Evolutionary conservation across 2,888 invertebrate species (phyloP), one percentile per base, ranked within the genome.

Genomic region (Xylocampa areola): DNA sequence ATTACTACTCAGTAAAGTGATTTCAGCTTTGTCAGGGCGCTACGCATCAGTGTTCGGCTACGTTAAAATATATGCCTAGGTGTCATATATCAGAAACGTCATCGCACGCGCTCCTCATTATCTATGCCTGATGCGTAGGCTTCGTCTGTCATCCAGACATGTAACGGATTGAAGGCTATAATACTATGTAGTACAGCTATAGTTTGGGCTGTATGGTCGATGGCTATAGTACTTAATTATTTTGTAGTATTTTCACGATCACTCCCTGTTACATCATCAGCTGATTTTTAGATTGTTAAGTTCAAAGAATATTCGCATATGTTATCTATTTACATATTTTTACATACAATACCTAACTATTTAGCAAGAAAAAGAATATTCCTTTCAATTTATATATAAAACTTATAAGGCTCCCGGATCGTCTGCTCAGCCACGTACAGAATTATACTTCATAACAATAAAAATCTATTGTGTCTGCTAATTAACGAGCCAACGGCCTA

Each of bases 21-120:
- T 10, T 36, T 19, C 11, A 16, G 1, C n/a, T 7, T 14, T 19
- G 35, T 33, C 33, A n/a, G n/a, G 32, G 16, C 32, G 10, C 14
- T 14, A 32, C 43, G 17, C 36, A 25, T 29, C 36, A 11, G 8
- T 35, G 33, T 8, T 8, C n/a, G 4, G 6, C 37, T 17, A 33
- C 25, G 35, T 61, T 60, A 32, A 50, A 37, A 47, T 53, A 60
- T 39, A 53, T 48, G n/a, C 11, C 30, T 37, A 16, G 45, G 39
- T 45, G 43, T 11, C 57, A 63, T 57, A 66, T 53, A 49, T 72
- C 44, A 48, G 35, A 58, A 54, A 68, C 69, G 52, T 69, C 66
- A 73, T n/a, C 30, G 57, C 59, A 65, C 65, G 63, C 44, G 53
- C 44, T 32, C 8, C 41, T 72, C 53, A 66, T 73, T 55, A 36